A percentile compares a stretch with the other conserved stretches of the same genome.
phyloP scores from a whole-genome alignment of 2,113 vertebrate genomes.

The Tetraodon nigroviridis region DNA sequence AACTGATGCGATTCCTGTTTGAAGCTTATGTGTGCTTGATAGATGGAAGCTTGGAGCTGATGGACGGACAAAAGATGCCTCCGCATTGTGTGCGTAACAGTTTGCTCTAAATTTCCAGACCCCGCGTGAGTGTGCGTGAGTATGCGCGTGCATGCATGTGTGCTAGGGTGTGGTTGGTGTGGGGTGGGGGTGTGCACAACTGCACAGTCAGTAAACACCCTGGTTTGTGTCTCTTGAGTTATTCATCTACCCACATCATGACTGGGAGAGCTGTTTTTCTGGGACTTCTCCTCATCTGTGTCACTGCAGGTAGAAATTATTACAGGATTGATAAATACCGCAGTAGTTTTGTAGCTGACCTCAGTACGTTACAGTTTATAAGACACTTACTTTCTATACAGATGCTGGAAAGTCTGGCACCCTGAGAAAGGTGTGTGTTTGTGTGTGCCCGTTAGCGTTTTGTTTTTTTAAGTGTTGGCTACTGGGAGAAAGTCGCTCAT shows the following conservation, averaged over 20 bases:
- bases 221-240: conserved; percentile 20
- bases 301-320: conserved; percentile 51
- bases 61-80: conserved; percentile 24
- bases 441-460: not conserved
- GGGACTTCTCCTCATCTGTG: conserved; percentile 55
- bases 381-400: conserved; percentile 26
- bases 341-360: too few species aligned
- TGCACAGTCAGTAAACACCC: conserved; percentile 10
- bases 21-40: conserved; percentile 3
- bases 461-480: not conserved
- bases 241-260: conserved; percentile 50
- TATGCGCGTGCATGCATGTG: not conserved
- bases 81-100: conserved; percentile 14
- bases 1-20: conserved; percentile 5
- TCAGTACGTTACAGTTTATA: not conserved
- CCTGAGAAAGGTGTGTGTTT: conserved; percentile 37
- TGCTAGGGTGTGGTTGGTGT: too few species aligned
- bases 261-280: conserved; percentile 46
- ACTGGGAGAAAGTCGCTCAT: not conserved
- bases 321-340: too few species aligned
- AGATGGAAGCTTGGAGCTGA: conserved; percentile 15
- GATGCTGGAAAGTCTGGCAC: conserved; percentile 24
- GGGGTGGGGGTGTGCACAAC: not conserved
- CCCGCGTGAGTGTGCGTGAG: conserved; percentile 18
- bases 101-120: conserved; percentile 32